Conservation (phyloP, 1,140 invertebrate species). For the Daktulosphaira vitifoliae region DNA sequence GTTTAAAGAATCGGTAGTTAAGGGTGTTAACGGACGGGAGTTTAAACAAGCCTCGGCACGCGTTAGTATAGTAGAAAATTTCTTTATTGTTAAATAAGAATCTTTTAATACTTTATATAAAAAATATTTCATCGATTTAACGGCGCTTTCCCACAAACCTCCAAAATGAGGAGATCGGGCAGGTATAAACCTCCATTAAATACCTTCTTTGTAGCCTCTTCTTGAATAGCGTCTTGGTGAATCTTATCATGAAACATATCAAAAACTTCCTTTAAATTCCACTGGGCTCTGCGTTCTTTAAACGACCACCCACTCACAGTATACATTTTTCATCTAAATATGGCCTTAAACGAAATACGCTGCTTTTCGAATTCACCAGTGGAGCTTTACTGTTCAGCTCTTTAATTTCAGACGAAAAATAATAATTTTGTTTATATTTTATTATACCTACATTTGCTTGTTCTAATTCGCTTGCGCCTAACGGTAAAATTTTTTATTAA, state of each 20-base stretch:
- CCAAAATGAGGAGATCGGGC: background rate
- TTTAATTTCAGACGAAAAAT: background rate
- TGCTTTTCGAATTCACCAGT: background rate
- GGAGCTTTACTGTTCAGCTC: background rate
- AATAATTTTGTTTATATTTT: background rate
- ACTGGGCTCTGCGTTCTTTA: background rate
- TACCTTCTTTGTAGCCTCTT: no score
- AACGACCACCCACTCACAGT: background rate
- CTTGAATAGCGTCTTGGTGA: no score
- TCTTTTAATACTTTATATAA: conserved; percentile 37
- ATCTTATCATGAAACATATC: no score
- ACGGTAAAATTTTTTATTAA: background rate
- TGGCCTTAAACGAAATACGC: background rate
- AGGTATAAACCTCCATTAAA: conserved; percentile 2
- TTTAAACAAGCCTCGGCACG: no score
- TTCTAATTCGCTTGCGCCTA: background rate
- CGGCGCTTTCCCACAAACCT: background rate
- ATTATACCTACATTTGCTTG: background rate
- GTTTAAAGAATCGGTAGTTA: no score
- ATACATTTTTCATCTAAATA: background rate
- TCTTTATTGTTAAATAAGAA: no score
- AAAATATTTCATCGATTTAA: conserved; percentile 28
- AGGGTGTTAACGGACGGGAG: no score
- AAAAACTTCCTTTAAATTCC: no score
- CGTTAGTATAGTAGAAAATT: no score